Evolutionary conservation across 2,113 vertebrate species (phyloP).

Genomic region (Solenodon paradoxus): DNA sequence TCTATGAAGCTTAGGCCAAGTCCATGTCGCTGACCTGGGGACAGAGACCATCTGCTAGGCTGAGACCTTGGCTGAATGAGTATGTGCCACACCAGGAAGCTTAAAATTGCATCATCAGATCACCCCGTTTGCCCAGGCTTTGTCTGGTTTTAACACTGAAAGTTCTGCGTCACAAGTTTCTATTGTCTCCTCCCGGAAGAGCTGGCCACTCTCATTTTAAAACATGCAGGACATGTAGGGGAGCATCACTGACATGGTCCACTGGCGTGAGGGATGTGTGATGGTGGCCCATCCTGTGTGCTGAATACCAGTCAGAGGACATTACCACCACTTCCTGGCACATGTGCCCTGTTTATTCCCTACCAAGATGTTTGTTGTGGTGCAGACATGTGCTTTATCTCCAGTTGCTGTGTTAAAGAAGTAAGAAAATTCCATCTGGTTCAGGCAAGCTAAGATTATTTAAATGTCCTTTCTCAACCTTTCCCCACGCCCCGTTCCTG

Average conservation of each 20-base stretch:
- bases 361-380: slow-evolving; percentile 51
- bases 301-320: neutral
- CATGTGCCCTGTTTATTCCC: slow-evolving; percentile 3
- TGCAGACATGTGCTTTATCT: slow-evolving; percentile 61
- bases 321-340: neutral
- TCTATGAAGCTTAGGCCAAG: neutral
- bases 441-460: slow-evolving; percentile 35
- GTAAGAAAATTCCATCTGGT: slow-evolving; percentile 45
- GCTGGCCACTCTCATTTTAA: neutral
- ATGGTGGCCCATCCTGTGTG: neutral
- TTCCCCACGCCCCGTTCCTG: neutral
- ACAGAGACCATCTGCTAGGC: neutral
- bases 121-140: neutral
- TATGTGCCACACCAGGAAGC: neutral
- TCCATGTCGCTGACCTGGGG: neutral
- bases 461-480: slow-evolving; percentile 53
- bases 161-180: neutral
- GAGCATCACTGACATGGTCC: neutral
- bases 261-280: neutral
- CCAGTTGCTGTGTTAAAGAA: slow-evolving; percentile 48
- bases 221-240: neutral
- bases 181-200: neutral
- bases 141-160: neutral
- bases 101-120: neutral
- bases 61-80: neutral